These are phyloP conservation scores for Lucifuga dentata DNA, from an alignment of 2,113 vertebrate genomes.

Conservation along the genomic window DNA sequence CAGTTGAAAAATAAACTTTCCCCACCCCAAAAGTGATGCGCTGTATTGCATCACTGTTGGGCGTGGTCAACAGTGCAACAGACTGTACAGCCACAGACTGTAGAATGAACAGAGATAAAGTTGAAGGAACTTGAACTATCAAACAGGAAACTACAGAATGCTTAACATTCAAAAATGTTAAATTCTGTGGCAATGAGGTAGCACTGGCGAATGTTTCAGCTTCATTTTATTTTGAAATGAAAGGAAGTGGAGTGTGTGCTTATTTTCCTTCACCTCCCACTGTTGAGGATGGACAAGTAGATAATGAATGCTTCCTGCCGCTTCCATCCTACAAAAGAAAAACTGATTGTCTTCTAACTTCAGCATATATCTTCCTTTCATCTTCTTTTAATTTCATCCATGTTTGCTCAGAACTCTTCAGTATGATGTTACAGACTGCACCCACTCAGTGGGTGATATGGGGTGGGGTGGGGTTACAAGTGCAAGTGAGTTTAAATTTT, in stretches of 20 bases:
- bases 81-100: not conserved
- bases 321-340: too few relatives aligned
- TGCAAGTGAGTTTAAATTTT: too few relatives aligned
- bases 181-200: not conserved
- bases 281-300: too few relatives aligned
- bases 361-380: too few relatives aligned
- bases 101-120: not conserved
- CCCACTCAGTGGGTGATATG: too few relatives aligned
- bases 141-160: not conserved
- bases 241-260: constrained; percentile 2
- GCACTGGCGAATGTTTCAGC: not conserved
- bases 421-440: too few relatives aligned
- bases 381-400: too few relatives aligned
- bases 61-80: not conserved
- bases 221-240: not conserved
- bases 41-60: not conserved
- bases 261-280: too few relatives aligned
- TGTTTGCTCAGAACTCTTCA: too few relatives aligned
- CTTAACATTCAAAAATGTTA: not conserved
- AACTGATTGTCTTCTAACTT: too few relatives aligned
- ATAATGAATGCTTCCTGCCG: too few relatives aligned
- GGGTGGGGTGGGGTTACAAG: too few relatives aligned
- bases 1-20: not conserved
- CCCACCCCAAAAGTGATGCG: not conserved
- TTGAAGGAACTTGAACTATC: not conserved